These are phyloP conservation scores for Todiramphus chloris DNA, from an alignment of 2,113 vertebrate species.

Conservation along the genomic window DNA sequence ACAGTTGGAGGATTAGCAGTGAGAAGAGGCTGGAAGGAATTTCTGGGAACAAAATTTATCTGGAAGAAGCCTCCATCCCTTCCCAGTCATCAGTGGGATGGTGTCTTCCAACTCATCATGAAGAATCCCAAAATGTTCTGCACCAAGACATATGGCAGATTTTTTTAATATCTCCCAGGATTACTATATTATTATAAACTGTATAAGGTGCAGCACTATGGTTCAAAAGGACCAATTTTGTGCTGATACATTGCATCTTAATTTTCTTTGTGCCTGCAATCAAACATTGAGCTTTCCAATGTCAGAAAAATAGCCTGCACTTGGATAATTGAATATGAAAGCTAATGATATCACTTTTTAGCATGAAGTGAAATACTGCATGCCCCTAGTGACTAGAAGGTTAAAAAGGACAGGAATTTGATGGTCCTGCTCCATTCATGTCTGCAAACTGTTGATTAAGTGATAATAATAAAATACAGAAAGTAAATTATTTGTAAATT, in stretches of 20 bases:
- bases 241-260: background rate
- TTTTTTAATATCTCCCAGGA: background rate
- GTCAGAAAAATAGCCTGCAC: background rate
- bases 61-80: background rate
- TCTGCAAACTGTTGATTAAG: background rate
- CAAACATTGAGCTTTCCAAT: background rate
- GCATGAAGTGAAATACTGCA: background rate
- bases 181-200: background rate
- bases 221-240: background rate
- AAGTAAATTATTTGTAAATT: background rate
- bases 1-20: background rate
- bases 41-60: background rate
- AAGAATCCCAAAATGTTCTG: background rate
- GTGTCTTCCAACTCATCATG: background rate
- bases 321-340: background rate
- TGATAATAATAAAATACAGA: background rate
- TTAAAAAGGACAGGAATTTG: background rate
- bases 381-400: background rate
- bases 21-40: background rate
- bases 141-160: background rate
- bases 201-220: background rate
- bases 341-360: background rate
- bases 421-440: background rate
- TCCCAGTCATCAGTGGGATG: accelerated
- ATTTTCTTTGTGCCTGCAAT: background rate